Conservation (phyloP, 2,113 vertebrate species). For the Myotis davidii region DNA sequence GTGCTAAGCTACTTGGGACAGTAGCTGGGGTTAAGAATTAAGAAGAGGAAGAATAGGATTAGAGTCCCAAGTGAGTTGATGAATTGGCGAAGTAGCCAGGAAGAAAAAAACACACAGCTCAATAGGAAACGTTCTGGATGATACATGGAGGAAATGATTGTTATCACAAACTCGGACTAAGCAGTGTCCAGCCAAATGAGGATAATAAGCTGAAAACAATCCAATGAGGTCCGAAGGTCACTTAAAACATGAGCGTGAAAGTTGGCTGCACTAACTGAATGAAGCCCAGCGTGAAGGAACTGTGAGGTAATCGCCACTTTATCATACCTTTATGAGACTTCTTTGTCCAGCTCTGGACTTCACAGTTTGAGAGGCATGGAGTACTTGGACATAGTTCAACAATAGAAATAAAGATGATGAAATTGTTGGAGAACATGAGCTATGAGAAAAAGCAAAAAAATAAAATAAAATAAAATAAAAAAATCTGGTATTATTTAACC, state of each 20-base stretch:
- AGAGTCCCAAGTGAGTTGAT: slow-evolving; percentile 32
- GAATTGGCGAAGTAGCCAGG: not conserved
- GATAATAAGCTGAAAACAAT: not conserved
- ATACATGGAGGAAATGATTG: slow-evolving; percentile 38
- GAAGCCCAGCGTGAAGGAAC: not conserved
- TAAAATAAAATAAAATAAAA: too few species aligned
- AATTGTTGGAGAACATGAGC: slow-evolving; percentile 53
- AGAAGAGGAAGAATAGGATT: not conserved
- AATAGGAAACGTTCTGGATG: slow-evolving; percentile 8
- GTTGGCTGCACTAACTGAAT: not conserved
- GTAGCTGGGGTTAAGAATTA: slow-evolving; percentile 57
- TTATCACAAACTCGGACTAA: slow-evolving; percentile 8
- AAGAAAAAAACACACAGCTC: not conserved
- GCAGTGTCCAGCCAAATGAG: slow-evolving; percentile 32
- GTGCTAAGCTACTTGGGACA: slow-evolving; percentile 53
- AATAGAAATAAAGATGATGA: slow-evolving; percentile 70
- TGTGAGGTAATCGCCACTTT: slow-evolving; percentile 36
- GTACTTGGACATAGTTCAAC: slow-evolving; percentile 59
- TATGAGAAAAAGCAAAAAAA: slow-evolving; percentile 23
- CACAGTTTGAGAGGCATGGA: not conserved
- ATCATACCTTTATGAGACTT: slow-evolving; percentile 58
- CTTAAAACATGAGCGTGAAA: not conserved
- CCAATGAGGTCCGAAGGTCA: not conserved
- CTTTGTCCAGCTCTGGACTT: slow-evolving; percentile 37
- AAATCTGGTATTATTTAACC: slow-evolving; percentile 46